Conservation (phyloP, 2,888 invertebrate genomes). For the Xanthorhoe designata region DNA sequence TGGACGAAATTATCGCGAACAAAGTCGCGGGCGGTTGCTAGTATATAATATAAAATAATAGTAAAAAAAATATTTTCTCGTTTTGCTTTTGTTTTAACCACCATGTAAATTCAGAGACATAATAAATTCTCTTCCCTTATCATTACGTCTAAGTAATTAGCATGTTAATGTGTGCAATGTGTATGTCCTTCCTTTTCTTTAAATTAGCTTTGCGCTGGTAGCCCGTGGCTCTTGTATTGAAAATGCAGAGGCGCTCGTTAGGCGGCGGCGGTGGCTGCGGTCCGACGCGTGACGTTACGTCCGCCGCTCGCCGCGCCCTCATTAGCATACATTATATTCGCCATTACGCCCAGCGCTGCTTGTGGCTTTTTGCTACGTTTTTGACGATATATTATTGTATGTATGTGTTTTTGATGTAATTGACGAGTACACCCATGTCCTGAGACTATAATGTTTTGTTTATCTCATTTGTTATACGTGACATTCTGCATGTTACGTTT, state of each 20-base stretch:
- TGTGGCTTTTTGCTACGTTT: conserved; percentile 74
- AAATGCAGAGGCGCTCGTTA: conserved; percentile 81
- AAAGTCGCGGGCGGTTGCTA: too few relatives aligned
- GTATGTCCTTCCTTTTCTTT: conserved; percentile 45
- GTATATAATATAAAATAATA: too few relatives aligned
- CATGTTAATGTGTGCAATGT: conserved; percentile 34
- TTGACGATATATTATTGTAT: too few relatives aligned
- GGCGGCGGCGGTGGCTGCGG: conserved; percentile 68
- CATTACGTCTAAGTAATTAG: conserved; percentile 34
- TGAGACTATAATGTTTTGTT: conserved; percentile 52
- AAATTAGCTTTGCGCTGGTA: conserved; percentile 43
- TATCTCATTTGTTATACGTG: conserved; percentile 53
- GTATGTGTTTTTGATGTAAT: too few relatives aligned
- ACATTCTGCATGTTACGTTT: conserved; percentile 42
- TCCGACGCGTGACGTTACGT: conserved; percentile 82
- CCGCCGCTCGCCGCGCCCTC: conserved; percentile 72
- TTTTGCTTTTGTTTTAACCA: conserved; percentile 15
- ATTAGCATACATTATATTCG: conserved; percentile 84
- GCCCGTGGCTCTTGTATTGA: conserved; percentile 64
- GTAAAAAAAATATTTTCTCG: conserved; percentile 14
- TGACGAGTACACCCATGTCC: conserved; percentile 49
- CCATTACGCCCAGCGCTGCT: conserved; percentile 75
- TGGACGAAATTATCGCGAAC: too few relatives aligned
- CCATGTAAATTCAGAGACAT: conserved; percentile 27
- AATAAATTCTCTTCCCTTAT: conserved; percentile 27